A percentile compares a stretch with the other conserved stretches of the same genome.
These are phyloP conservation scores for Leptopilina boulardi DNA, from an alignment of 1,140 invertebrate genomes.

Conservation along the genomic window DNA sequence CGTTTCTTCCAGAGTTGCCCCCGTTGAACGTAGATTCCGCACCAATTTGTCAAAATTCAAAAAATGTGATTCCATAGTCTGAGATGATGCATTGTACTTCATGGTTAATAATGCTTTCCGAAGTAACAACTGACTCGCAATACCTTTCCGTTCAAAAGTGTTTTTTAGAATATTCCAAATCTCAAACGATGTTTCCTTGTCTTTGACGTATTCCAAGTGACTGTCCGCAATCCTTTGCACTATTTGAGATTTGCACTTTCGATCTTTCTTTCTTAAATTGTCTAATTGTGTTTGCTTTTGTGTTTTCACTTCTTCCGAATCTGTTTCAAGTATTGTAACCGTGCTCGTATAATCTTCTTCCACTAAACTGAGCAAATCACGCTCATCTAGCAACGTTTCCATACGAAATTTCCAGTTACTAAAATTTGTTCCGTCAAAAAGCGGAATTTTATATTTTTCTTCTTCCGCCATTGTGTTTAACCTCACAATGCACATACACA, in stretches of 20 bases:
- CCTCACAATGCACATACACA: too few relatives aligned
- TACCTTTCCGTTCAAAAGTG: constrained; percentile 43
- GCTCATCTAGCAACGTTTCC: constrained; percentile 41
- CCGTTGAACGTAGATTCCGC: constrained; percentile 43
- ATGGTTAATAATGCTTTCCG: constrained; percentile 37
- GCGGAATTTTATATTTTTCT: constrained; percentile 51
- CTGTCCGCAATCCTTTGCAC: constrained; percentile 46
- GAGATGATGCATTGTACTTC: constrained; percentile 22
- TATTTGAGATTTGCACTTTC: constrained; percentile 43
- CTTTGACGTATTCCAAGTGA: constrained; percentile 47
- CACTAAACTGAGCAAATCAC: constrained; percentile 32
- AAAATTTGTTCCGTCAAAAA: constrained; percentile 42
- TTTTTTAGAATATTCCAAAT: constrained; percentile 34
- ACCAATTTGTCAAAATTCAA: constrained; percentile 43
- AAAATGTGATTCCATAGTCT: constrained; percentile 37
- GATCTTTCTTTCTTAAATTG: constrained; percentile 13
- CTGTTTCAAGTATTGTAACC: background rate
- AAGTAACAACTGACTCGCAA: constrained; percentile 39
- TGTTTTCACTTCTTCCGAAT: background rate
- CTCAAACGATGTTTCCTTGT: constrained; percentile 23
- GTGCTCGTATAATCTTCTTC: constrained; percentile 17
- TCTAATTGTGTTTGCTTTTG: background rate
- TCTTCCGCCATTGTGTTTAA: constrained; percentile 39
- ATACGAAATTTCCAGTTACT: constrained; percentile 47
- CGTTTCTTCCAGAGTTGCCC: constrained; percentile 44